phyloP scores from a whole-genome alignment of 2,797 vertebrate species.

The Zalophus californianus region DNA sequence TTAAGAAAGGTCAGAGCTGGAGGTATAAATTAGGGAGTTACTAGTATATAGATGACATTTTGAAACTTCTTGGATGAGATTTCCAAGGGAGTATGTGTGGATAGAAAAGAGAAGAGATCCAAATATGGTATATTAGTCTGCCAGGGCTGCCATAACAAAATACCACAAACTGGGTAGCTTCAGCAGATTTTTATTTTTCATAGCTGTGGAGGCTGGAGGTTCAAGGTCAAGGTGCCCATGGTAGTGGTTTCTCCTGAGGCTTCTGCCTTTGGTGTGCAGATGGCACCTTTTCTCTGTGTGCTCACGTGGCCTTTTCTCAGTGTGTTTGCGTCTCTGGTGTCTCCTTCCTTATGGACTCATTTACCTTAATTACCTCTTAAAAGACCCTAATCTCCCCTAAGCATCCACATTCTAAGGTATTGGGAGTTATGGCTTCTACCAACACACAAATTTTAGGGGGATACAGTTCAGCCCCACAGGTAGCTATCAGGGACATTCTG shows the following conservation, averaged over 20 bases:
- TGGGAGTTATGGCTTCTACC: background rate
- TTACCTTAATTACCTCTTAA: background rate
- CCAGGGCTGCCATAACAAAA: background rate
- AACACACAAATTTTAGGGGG: background rate
- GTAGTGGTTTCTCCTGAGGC: background rate
- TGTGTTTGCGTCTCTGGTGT: background rate
- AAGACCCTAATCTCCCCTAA: background rate
- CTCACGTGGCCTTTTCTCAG: background rate
- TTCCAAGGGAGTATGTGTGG: background rate
- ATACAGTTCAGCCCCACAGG: background rate
- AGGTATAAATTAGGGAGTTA: background rate
- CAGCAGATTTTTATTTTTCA: background rate
- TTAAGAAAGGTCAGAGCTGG: background rate
- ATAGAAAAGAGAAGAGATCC: background rate
- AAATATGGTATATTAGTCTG: background rate
- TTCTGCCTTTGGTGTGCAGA: background rate
- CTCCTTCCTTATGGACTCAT: background rate
- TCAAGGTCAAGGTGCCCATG: background rate
- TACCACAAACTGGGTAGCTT: background rate
- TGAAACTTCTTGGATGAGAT: background rate
- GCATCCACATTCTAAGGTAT: background rate
- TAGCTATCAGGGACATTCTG: background rate
- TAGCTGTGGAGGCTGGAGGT: background rate
- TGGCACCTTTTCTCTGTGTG: background rate
- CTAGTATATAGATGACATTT: background rate